Evolutionary conservation across 2,797 vertebrate species (phyloP), one percentile per base, ranked within the genome.

Genomic region (Rhadinocentrus ornatus): DNA sequence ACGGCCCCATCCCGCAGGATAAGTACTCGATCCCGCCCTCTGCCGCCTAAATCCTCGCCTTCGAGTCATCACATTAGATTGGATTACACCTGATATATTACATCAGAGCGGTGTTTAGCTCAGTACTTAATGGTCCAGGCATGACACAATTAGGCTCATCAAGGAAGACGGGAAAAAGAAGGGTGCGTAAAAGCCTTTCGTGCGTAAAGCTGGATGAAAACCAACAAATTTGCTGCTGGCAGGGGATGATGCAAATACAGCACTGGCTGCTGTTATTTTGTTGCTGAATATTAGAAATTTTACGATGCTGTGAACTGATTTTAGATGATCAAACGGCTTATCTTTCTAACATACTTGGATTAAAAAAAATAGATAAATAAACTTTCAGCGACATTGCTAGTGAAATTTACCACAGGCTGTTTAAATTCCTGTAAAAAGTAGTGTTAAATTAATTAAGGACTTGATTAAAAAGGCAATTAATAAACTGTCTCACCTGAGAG

Each of bases 401-500:
- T 31, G 7, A 7, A 37, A 3, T 55, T 15, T 18, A 22, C 6
- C 20, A 27, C 26, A 53, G 13, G 11, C 12, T 27, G 10, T 48
- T n/a, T 22, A 52, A 10, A 16, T 22, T 4, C 34, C 15, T n/a
- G 15, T 41, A 3, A 72, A 53, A 48, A 32, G 2, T 0, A 31
- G 4, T 10, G 11, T 12, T 24, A 10, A 24, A 13, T 20, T 1
- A 57, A 32, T 34, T 4, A 2, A 24, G 8, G 3, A 31, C 2
- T 34, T 35, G 9, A 27, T 46, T 24, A 50, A 58, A 32, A 35
- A 44, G 13, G 26, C 2, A n/a, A 31, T 31, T 31, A 31, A 31
- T 31, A 6, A 48, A 22, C 64, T 48, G 34, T 62, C 86, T 92
- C 94, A 99, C 98, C 97, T 99, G 98, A 75, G 97, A 98, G 88